Evolutionary conservation across 2,888 invertebrate species (phyloP), one percentile per base, ranked within the genome.

Genomic region (Nephrocerus scutellatus): DNA sequence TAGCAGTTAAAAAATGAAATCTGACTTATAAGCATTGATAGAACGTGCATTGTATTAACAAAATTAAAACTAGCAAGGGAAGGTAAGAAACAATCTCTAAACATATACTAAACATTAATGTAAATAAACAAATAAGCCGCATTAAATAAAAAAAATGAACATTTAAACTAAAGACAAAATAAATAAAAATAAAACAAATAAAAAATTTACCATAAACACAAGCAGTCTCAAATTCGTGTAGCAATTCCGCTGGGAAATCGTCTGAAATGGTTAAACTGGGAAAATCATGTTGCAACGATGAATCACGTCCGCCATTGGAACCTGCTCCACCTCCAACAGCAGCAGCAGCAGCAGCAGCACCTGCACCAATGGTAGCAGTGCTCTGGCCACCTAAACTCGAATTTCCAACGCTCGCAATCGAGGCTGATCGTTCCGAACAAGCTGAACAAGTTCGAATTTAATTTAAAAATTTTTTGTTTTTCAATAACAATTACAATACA

Each of bases 191-290:
- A 29, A 23, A 39, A 36, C 23, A 36, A 32, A 44, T 10, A 34
- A 16, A 30, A 42, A 54, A 55, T 53, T 65, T 66, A 68, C 67
- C 66, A 64, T 64, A 67, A 55, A 61, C 54, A 46, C 62, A 57
- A 46, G 63, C 53, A 50, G 60, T 56, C 44, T 68, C 68, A 49
- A 66, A 63, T 43, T 68, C 68, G 51, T 66, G 62, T 48, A 63
- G 53, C 39, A 66, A 58, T 51, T 68, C 68, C 55, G 63, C 60
- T 38, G 66, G 66, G 50, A 68, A 54, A 59, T 70, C 70, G 51
- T 68, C 69, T 36, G 67, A 70, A 43, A 63, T 60, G 38, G 63
- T 63, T 48, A 70, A 53, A 64, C 73, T 66, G 55, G 72, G 72
- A 65, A 65, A 72, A 50, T 60, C 72, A 61, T 68, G 63, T 39